Conservation (phyloP, 2,888 invertebrate species). For the Cynaeus angustus region DNA sequence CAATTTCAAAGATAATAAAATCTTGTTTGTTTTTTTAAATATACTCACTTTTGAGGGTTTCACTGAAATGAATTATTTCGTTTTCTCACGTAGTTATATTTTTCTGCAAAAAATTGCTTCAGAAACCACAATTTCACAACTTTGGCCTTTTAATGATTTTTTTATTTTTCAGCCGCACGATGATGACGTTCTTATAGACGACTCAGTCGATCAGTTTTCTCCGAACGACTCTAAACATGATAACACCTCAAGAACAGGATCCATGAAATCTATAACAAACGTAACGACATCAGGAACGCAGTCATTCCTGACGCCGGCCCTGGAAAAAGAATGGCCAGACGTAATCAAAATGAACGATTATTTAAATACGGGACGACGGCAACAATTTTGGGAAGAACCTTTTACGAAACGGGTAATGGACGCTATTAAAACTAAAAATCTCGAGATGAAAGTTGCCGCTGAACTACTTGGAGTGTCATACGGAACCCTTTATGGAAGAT, state of each 20-base stretch:
- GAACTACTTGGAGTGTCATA: slow-evolving; percentile 93
- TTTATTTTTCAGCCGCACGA: slow-evolving; percentile 49
- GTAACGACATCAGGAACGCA: slow-evolving; percentile 63
- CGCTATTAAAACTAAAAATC: slow-evolving; percentile 90
- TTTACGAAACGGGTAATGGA: slow-evolving; percentile 93
- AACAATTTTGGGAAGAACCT: slow-evolving; percentile 95
- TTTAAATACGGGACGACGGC: slow-evolving; percentile 87
- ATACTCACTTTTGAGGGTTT: too few relatives aligned
- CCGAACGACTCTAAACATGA: slow-evolving; percentile 53
- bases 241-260: slow-evolving; percentile 46
- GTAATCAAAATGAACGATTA: slow-evolving; percentile 92
- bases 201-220: slow-evolving; percentile 60
- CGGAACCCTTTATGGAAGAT: slow-evolving; percentile 91
- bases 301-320: slow-evolving; percentile 67
- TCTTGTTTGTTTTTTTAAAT: neutral
- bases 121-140: too few relatives aligned
- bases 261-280: slow-evolving; percentile 58
- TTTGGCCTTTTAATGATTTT: too few relatives aligned
- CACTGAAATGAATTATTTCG: too few relatives aligned
- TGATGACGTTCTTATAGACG: slow-evolving; percentile 62
- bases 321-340: slow-evolving; percentile 75
- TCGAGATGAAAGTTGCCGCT: slow-evolving; percentile 95
- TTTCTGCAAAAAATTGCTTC: too few relatives aligned
- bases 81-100: too few relatives aligned
- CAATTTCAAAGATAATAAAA: slow-evolving; percentile 3